Percentiles rank a stretch among this genome's conserved stretches.
These are phyloP conservation scores for Mamestra brassicae DNA, from an alignment of 2,888 invertebrate species.

Conservation along the genomic window DNA sequence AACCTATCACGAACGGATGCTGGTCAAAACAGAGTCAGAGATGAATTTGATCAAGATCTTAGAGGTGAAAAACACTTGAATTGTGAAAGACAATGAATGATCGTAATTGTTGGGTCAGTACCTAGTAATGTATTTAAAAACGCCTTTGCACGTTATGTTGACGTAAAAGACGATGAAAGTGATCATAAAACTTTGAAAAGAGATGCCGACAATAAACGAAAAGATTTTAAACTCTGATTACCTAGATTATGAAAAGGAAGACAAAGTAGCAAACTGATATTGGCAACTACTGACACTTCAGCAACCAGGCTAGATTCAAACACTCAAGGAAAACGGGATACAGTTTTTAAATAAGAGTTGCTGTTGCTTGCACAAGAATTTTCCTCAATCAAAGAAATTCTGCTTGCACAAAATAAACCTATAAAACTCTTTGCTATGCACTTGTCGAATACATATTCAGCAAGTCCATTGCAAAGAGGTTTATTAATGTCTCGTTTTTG, in stretches of 20 bases:
- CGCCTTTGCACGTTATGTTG: conserved; percentile 4
- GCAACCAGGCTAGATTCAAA: too few species aligned
- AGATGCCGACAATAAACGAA: neutral
- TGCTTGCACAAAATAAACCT: too few species aligned
- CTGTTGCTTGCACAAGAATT: neutral
- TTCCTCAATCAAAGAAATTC: neutral
- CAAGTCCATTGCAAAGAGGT: neutral
- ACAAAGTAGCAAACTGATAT: neutral
- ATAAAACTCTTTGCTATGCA: too few species aligned
- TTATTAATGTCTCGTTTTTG: neutral
- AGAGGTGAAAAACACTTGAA: neutral
- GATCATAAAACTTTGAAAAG: neutral
- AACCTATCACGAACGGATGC: conserved; percentile 42
- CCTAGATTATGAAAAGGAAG: neutral
- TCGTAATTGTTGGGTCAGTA: conserved; percentile 9
- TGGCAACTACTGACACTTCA: neutral
- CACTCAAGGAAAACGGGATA: neutral
- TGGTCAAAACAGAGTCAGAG: conserved; percentile 32
- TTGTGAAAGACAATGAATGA: conserved; percentile 16
- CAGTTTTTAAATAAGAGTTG: neutral
- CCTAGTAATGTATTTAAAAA: neutral
- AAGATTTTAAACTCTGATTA: neutral
- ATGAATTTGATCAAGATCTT: conserved; percentile 11
- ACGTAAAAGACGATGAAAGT: neutral
- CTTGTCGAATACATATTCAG: neutral